Conservation (phyloP, 1,140 invertebrate genomes). For the Musca domestica region DNA sequence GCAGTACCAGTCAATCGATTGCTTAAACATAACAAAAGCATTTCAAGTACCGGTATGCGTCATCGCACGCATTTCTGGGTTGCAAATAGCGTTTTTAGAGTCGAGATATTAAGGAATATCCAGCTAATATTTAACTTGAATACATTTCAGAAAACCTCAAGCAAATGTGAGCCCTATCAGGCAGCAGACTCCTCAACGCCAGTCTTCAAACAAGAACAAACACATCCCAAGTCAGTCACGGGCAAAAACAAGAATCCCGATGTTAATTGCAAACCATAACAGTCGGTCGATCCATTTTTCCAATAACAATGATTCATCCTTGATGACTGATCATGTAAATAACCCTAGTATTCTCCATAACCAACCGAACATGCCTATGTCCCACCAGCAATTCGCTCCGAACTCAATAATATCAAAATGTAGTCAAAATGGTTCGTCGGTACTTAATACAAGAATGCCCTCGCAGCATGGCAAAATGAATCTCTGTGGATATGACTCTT, state of each 20-base stretch:
- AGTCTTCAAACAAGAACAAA: conserved; percentile 29
- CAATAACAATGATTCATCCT: conserved; percentile 26
- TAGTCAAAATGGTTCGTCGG: not conserved
- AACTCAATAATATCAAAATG: conserved; percentile 49
- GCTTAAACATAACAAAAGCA: too few relatives aligned
- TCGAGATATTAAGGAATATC: too few relatives aligned
- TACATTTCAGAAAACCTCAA: conserved; percentile 52
- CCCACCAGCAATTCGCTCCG: conserved; percentile 53
- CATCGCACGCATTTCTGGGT: too few relatives aligned
- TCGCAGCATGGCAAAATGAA: conserved; percentile 55
- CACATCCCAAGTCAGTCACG: conserved; percentile 25
- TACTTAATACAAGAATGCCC: not conserved
- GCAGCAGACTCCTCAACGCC: conserved; percentile 43
- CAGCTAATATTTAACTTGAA: too few relatives aligned
- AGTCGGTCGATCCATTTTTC: conserved; percentile 21
- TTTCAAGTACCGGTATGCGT: too few relatives aligned
- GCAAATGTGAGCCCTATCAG: conserved; percentile 54
- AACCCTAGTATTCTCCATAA: conserved; percentile 53
- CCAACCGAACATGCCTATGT: conserved; percentile 57
- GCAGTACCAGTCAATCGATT: too few relatives aligned
- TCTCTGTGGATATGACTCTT: conserved; percentile 61
- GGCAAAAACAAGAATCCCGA: conserved; percentile 43
- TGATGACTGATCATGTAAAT: conserved; percentile 30
- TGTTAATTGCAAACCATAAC: conserved; percentile 48
- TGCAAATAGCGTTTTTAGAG: too few relatives aligned